Conservation (phyloP, 92 coral and sea anemone species). For the Siderastrea siderea region DNA sequence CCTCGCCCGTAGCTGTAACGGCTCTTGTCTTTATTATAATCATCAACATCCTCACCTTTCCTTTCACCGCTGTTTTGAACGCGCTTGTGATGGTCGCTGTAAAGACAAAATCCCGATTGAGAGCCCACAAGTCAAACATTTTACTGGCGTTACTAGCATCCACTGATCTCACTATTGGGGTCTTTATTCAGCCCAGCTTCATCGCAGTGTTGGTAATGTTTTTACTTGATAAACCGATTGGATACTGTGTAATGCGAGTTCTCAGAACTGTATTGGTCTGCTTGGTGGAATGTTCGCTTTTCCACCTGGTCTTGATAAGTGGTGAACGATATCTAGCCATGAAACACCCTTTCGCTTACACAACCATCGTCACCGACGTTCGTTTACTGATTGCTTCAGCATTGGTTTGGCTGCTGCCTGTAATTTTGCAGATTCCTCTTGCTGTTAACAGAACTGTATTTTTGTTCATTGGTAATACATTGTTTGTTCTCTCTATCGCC, state of each 20-base stretch:
- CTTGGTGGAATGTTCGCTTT: not conserved
- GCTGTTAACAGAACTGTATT: not conserved
- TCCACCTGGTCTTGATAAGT: not conserved
- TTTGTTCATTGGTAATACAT: too few species aligned
- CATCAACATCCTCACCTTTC: not conserved
- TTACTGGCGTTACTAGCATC: conserved; percentile 4
- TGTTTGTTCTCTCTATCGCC: not conserved
- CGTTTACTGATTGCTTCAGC: conserved; percentile 20
- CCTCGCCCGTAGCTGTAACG: not conserved
- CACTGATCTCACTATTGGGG: conserved; percentile 13
- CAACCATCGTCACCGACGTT: not conserved
- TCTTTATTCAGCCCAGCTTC: not conserved
- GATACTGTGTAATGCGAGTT: not conserved
- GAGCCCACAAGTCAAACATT: conserved; percentile 24
- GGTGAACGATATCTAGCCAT: conserved; percentile 15
- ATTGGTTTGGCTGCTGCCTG: not conserved
- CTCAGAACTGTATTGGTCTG: not conserved
- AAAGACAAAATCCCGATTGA: conserved; percentile 10
- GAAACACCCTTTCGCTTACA: not conserved
- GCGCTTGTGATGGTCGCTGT: conserved; percentile 11
- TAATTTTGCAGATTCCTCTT: not conserved
- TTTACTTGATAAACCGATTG: not conserved
- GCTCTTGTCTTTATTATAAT: not conserved
- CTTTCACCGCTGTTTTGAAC: conserved; percentile 22
- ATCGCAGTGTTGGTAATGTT: not conserved